Conservation (phyloP, 1,140 invertebrate genomes). For the Zaprionus gabonicus region DNA sequence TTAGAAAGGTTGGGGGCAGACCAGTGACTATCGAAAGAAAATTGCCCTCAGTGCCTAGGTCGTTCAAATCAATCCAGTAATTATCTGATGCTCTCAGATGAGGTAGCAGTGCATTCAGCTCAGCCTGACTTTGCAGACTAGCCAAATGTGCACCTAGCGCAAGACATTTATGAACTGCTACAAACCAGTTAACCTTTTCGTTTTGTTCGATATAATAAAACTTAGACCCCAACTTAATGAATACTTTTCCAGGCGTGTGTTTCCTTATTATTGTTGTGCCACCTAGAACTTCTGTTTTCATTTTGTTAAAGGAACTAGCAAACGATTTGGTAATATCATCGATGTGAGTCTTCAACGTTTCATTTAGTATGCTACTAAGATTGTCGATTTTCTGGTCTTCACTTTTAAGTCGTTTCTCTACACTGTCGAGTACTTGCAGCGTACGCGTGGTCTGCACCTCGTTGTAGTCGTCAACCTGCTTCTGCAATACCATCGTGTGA, state of each 20-base stretch:
- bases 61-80: conserved; percentile 33
- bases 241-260: not conserved
- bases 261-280: not conserved
- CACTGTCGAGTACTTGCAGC: not conserved
- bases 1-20: not conserved
- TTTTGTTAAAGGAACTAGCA: not conserved
- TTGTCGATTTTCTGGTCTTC: not conserved
- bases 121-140: not conserved
- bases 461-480: not conserved
- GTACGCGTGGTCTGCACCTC: not conserved
- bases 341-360: not conserved
- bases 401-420: not conserved
- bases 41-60: not conserved
- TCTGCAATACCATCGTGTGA: conserved; percentile 9
- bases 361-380: not conserved
- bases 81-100: not conserved
- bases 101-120: not conserved
- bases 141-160: conserved; percentile 1
- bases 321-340: not conserved
- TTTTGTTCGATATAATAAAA: conserved; percentile 23
- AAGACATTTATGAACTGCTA: not conserved
- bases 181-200: conserved; percentile 4
- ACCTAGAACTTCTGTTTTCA: not conserved
- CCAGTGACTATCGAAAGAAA: conserved; percentile 14
- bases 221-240: conserved; percentile 9